A percentile compares a stretch with the other conserved stretches of the same genome.
phyloP scores from a whole-genome alignment of 2,888 invertebrate genomes.

The Neoascia interrupta region DNA sequence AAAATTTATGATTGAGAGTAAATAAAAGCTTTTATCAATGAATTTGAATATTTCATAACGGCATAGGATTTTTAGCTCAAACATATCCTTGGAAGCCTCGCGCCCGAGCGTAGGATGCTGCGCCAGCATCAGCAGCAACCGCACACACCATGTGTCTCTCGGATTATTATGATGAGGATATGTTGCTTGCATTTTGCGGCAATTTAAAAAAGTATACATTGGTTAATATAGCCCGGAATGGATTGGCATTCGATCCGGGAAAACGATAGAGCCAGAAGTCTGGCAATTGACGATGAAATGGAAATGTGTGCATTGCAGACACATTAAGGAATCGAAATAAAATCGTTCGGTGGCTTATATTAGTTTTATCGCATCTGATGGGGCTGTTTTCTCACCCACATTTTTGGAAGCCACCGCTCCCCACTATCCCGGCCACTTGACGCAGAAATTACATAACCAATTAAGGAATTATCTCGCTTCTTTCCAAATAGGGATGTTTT shows the following conservation, averaged over 20 bases:
- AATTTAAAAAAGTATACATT: slow-evolving; percentile 63
- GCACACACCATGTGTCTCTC: slow-evolving; percentile 57
- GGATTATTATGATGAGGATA: slow-evolving; percentile 67
- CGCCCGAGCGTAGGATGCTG: slow-evolving; percentile 44
- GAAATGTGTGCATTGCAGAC: slow-evolving; percentile 61
- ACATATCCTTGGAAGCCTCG: slow-evolving; percentile 57
- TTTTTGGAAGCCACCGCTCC: too few species aligned
- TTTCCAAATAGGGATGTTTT: too few species aligned
- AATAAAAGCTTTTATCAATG: slow-evolving; percentile 70
- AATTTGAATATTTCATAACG: slow-evolving; percentile 70
- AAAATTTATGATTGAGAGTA: slow-evolving; percentile 69
- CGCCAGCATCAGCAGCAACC: too few species aligned
- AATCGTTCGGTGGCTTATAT: slow-evolving; percentile 3
- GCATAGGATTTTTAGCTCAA: slow-evolving; percentile 63
- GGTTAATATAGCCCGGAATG: slow-evolving; percentile 63
- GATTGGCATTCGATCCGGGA: slow-evolving; percentile 25
- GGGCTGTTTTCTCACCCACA: background rate
- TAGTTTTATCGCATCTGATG: background rate
- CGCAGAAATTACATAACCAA: slow-evolving; percentile 34
- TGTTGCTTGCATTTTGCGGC: slow-evolving; percentile 67
- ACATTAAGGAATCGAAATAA: slow-evolving; percentile 54
- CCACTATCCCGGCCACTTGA: slow-evolving; percentile 11
- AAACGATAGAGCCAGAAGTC: slow-evolving; percentile 15
- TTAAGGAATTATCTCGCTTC: slow-evolving; percentile 32
- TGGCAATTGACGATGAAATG: slow-evolving; percentile 60